Conservation (phyloP, 1,140 invertebrate species). For the Macrobrachium nipponense region DNA sequence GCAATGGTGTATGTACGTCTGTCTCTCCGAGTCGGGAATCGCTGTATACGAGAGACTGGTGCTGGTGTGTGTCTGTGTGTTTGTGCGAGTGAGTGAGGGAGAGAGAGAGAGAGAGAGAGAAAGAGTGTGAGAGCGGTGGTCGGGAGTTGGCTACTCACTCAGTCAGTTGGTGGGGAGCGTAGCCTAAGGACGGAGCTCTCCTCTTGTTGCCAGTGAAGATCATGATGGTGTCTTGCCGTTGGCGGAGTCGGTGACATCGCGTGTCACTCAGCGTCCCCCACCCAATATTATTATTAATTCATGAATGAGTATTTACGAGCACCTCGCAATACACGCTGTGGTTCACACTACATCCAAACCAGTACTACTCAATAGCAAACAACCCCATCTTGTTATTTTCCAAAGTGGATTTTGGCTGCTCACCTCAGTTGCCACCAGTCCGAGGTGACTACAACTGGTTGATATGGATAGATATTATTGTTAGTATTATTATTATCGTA, state of each 20-base stretch:
- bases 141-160: constrained; percentile 14
- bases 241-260: constrained; percentile 52
- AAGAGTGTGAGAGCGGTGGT: neutral
- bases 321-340: too few species aligned
- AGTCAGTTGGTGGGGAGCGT: constrained; percentile 58
- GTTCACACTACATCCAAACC: too few species aligned
- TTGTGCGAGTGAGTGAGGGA: neutral
- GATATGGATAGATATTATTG: too few species aligned
- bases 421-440: too few species aligned
- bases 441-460: too few species aligned
- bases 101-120: constrained; percentile 10
- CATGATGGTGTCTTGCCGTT: constrained; percentile 34
- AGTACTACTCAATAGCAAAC: too few species aligned
- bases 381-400: too few species aligned
- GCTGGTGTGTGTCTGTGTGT: constrained; percentile 7
- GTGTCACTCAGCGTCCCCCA: constrained; percentile 21
- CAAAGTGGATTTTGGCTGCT: too few species aligned
- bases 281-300: constrained; percentile 16
- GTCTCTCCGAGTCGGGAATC: neutral
- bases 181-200: constrained; percentile 45
- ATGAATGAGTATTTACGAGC: constrained; percentile 1
- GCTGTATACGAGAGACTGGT: neutral
- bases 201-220: constrained; percentile 52
- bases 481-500: too few species aligned
- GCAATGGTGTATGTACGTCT: constrained; percentile 19